Conservation (phyloP, 2,797 vertebrate genomes). For the Falco berigora region DNA sequence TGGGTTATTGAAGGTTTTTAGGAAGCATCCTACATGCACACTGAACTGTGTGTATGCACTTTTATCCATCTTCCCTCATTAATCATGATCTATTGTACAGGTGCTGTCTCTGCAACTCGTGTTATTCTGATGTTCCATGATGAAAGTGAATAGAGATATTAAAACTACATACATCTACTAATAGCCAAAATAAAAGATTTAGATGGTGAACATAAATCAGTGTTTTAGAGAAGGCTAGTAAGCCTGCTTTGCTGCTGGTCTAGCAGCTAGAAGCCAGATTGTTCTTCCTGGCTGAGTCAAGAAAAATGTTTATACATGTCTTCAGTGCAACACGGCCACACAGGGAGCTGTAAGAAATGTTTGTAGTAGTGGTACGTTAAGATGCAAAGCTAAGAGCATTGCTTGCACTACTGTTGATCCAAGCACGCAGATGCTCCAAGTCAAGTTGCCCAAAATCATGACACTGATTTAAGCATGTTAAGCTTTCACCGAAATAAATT, state of each 20-base stretch:
- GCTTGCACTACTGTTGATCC: background rate
- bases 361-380: background rate
- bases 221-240: background rate
- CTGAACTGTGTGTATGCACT: background rate
- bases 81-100: background rate
- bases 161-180: background rate
- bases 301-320: slow-evolving; percentile 29
- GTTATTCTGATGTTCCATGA: background rate
- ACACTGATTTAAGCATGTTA: background rate
- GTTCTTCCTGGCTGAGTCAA: slow-evolving; percentile 33
- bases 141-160: background rate
- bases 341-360: background rate
- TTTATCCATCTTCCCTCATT: background rate
- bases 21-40: background rate
- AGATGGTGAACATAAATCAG: background rate
- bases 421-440: background rate
- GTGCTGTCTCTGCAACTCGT: background rate
- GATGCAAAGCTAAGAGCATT: background rate
- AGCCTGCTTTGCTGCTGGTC: background rate
- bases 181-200: background rate
- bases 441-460: background rate
- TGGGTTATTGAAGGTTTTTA: background rate
- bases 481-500: background rate
- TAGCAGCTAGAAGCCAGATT: background rate
- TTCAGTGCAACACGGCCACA: background rate